A percentile compares a stretch with the other conserved stretches of the same genome.
phyloP scores from a whole-genome alignment of 2,888 invertebrate species.

The Alloplasta piceator region DNA sequence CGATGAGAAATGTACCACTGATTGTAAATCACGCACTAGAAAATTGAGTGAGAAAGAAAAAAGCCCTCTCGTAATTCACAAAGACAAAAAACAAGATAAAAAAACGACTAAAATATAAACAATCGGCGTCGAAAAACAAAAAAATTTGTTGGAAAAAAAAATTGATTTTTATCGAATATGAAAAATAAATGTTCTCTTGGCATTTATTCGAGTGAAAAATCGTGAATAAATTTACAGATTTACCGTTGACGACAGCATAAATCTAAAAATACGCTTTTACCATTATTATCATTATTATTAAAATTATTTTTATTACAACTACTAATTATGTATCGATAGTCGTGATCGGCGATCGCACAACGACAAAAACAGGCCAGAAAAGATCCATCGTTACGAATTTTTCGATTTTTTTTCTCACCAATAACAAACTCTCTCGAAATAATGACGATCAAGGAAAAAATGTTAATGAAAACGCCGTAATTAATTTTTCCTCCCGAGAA shows the following conservation, averaged over 20 bases:
- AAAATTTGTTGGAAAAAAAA: too few species aligned
- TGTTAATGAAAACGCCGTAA: too few species aligned
- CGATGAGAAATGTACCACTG: too few species aligned
- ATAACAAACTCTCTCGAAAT: not conserved
- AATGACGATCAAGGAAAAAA: too few species aligned
- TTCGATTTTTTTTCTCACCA: not conserved
- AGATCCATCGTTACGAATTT: too few species aligned
- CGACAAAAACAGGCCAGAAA: too few species aligned
- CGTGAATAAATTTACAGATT: conserved; percentile 70
- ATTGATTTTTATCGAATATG: conserved; percentile 66
- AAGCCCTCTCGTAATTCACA: too few species aligned
- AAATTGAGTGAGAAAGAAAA: too few species aligned
- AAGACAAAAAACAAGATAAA: conserved; percentile 5
- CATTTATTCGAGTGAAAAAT: conserved; percentile 72
- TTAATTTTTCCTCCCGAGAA: too few species aligned
- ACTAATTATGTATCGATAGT: conserved; percentile 36
- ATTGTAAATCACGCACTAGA: too few species aligned
- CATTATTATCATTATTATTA: conserved; percentile 32
- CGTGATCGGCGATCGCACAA: not conserved
- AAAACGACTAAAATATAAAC: too few species aligned
- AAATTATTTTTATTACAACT: conserved; percentile 7
- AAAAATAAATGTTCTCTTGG: conserved; percentile 71
- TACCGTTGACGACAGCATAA: conserved; percentile 46
- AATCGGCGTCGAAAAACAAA: too few species aligned
- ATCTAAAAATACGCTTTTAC: conserved; percentile 34